phyloP scores from a whole-genome alignment of 2,113 vertebrate genomes.

The Helogale parvula region DNA sequence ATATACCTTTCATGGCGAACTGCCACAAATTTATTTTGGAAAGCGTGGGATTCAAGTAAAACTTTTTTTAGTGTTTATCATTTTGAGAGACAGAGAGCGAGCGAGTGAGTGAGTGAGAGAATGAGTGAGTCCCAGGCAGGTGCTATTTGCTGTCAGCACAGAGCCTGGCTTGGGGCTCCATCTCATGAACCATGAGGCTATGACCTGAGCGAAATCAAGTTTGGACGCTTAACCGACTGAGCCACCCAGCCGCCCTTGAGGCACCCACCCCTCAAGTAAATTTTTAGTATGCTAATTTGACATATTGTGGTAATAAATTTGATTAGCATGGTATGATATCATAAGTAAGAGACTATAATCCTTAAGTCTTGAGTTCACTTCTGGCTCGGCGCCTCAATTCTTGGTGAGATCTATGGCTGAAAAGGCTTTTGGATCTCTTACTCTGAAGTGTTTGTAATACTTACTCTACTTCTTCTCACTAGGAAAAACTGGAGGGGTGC shows the following conservation, averaged over 20 bases:
- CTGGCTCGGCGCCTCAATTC: neutral
- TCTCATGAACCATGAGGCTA: too few species aligned
- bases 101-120: too few species aligned
- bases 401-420: neutral
- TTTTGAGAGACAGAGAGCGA: too few species aligned
- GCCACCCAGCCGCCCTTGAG: too few species aligned
- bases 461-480: slow-evolving; percentile 58
- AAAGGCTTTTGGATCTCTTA: neutral
- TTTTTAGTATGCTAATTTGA: neutral
- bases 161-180: too few species aligned
- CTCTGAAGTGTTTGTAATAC: neutral
- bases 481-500: slow-evolving; percentile 93
- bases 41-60: neutral
- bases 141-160: too few species aligned
- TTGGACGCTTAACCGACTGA: too few species aligned
- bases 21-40: neutral
- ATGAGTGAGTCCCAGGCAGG: too few species aligned
- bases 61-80: too few species aligned
- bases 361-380: neutral
- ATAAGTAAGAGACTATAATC: neutral
- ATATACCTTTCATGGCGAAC: neutral
- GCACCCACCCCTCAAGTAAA: neutral
- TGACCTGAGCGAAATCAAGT: too few species aligned
- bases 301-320: slow-evolving; percentile 16
- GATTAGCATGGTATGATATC: neutral